These are phyloP conservation scores for Trichopria drosophilae DNA, from an alignment of 2,888 invertebrate genomes.

Conservation along the genomic window DNA sequence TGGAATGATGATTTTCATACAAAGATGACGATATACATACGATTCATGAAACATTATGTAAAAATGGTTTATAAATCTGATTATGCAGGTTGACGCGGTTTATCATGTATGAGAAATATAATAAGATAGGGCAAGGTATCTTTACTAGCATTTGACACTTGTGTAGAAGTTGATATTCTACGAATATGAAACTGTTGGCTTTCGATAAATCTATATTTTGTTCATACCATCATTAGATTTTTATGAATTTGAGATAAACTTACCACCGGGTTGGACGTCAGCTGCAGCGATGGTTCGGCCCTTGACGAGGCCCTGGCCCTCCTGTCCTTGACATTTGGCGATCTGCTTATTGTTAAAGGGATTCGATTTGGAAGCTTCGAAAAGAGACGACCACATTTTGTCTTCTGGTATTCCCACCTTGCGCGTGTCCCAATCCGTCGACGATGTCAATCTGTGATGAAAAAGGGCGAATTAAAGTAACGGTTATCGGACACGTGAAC, in stretches of 20 bases:
- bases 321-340: conserved; percentile 52
- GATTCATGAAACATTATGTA: too few species aligned
- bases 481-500: too few species aligned
- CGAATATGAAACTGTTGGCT: neutral
- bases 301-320: conserved; percentile 49
- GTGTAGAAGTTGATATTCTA: neutral
- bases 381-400: conserved; percentile 58
- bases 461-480: conserved; percentile 10
- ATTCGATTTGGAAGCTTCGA: conserved; percentile 58
- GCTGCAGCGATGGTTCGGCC: conserved; percentile 57
- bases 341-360: conserved; percentile 46
- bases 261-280: conserved; percentile 52
- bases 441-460: conserved; percentile 32
- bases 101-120: too few species aligned
- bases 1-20: too few species aligned
- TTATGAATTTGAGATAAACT: conserved; percentile 42
- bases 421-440: conserved; percentile 33
- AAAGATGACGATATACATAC: too few species aligned
- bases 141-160: conserved; percentile 1
- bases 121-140: too few species aligned
- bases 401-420: conserved; percentile 31
- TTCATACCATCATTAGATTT: too few species aligned
- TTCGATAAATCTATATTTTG: too few species aligned
- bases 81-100: too few species aligned
- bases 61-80: too few species aligned